Percentiles rank a stretch among this genome's conserved stretches.
Evolutionary conservation across 2,888 invertebrate species (phyloP).

Genomic region (Drosophila mimetica): DNA sequence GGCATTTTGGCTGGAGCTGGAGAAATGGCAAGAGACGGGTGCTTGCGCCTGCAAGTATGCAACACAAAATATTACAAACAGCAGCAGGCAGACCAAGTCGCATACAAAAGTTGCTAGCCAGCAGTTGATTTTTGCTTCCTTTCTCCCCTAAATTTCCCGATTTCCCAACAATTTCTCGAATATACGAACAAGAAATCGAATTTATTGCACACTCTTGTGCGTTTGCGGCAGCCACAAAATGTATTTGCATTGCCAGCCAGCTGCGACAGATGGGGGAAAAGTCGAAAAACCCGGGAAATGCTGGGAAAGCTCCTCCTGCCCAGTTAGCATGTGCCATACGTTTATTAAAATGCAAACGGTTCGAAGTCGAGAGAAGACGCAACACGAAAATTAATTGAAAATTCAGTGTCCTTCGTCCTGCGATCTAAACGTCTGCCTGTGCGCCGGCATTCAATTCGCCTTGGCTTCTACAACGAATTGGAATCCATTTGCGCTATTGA

Average conservation of each 20-base stretch:
- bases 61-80: constrained; percentile 63
- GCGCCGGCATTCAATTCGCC: constrained; percentile 23
- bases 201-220: constrained; percentile 73
- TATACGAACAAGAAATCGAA: constrained; percentile 58
- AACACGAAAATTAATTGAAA: constrained; percentile 70
- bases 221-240: constrained; percentile 68
- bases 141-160: neutral
- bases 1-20: constrained; percentile 6
- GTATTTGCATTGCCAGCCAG: constrained; percentile 66
- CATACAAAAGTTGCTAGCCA: constrained; percentile 50
- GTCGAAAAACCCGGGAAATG: constrained; percentile 12
- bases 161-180: neutral
- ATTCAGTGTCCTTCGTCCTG: constrained; percentile 49
- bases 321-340: constrained; percentile 66
- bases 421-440: constrained; percentile 1
- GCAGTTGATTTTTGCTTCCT: constrained; percentile 46
- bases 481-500: constrained; percentile 67
- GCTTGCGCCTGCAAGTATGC: constrained; percentile 53
- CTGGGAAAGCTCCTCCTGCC: neutral
- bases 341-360: constrained; percentile 66
- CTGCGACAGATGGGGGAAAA: constrained; percentile 61
- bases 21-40: constrained; percentile 22
- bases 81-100: constrained; percentile 52
- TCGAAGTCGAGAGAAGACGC: constrained; percentile 27
- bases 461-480: constrained; percentile 36